A percentile compares a stretch with the other conserved stretches of the same genome.
Conservation (phyloP, 2,113 vertebrate genomes). For the Crotalus viridis region DNA sequence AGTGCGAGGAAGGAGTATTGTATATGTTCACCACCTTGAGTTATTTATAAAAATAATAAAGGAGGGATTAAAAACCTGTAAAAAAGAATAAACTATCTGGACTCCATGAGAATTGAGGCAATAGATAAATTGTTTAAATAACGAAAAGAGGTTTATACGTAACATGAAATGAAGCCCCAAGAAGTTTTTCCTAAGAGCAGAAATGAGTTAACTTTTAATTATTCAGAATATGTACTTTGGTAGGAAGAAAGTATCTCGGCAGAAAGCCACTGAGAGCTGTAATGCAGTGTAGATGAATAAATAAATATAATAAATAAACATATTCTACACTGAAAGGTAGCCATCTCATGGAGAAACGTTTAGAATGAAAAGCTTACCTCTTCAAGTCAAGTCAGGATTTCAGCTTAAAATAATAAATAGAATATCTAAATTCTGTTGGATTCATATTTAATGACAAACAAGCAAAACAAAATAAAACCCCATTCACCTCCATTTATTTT, state of each 20-base stretch:
- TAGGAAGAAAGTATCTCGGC: background rate
- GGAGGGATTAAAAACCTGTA: background rate
- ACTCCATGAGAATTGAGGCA: background rate
- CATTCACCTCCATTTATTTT: constrained; percentile 32
- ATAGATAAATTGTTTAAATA: background rate
- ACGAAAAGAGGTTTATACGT: background rate
- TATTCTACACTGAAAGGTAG: constrained; percentile 5
- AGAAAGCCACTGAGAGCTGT: background rate
- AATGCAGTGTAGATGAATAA: constrained; percentile 29
- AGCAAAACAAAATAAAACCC: constrained; percentile 28
- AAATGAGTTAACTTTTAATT: background rate
- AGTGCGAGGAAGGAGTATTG: background rate
- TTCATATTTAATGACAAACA: constrained; percentile 27
- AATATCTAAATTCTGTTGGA: constrained; percentile 11
- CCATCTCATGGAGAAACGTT: background rate
- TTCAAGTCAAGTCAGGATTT: background rate
- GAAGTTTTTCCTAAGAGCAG: background rate
- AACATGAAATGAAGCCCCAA: background rate
- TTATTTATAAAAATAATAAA: background rate
- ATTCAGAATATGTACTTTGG: constrained; percentile 4
- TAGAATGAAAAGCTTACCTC: constrained; percentile 3
- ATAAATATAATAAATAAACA: background rate
- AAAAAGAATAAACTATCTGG: background rate
- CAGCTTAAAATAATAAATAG: constrained; percentile 1
- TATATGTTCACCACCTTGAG: background rate